Conservation (phyloP, 2,888 invertebrate species). For the Agriotes lineatus region DNA sequence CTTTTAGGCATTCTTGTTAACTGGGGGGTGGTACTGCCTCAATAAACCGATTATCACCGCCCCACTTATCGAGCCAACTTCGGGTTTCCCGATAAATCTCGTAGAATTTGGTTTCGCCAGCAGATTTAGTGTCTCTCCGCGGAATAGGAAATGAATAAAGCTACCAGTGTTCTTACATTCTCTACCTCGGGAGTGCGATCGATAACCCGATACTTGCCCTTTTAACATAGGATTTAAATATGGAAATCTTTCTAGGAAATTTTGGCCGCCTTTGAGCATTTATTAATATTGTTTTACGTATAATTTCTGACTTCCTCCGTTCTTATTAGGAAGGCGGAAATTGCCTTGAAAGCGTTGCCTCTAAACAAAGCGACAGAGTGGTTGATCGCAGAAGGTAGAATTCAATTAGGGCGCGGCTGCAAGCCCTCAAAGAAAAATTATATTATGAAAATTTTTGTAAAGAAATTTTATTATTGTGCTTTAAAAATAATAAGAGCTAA, state of each 20-base stretch:
- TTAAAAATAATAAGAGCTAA: slow-evolving; percentile 1
- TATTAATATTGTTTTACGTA: not conserved
- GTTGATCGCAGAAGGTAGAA: slow-evolving; percentile 2
- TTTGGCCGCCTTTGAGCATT: not conserved
- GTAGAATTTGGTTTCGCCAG: slow-evolving; percentile 39
- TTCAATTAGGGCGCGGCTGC: not conserved
- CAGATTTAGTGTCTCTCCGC: slow-evolving; percentile 36
- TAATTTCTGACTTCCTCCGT: not conserved
- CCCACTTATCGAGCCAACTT: slow-evolving; percentile 41
- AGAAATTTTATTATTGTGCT: not conserved
- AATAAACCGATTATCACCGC: slow-evolving; percentile 44
- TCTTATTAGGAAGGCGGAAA: not conserved
- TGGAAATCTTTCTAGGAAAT: slow-evolving; percentile 2
- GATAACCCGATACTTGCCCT: slow-evolving; percentile 13
- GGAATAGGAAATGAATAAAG: slow-evolving; percentile 38
- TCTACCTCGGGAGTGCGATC: slow-evolving; percentile 4
- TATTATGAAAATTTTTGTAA: not conserved
- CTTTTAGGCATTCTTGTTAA: slow-evolving; percentile 40
- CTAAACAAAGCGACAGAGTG: slow-evolving; percentile 5
- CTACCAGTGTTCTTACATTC: slow-evolving; percentile 27
- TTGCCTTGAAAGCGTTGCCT: not conserved
- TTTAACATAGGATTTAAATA: slow-evolving; percentile 10
- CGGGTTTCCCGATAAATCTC: slow-evolving; percentile 40
- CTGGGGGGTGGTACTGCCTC: slow-evolving; percentile 40
- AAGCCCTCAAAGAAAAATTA: slow-evolving; percentile 4